Evolutionary conservation across 2,888 invertebrate species (phyloP).

Genomic region (Coecobrya sp.): DNA sequence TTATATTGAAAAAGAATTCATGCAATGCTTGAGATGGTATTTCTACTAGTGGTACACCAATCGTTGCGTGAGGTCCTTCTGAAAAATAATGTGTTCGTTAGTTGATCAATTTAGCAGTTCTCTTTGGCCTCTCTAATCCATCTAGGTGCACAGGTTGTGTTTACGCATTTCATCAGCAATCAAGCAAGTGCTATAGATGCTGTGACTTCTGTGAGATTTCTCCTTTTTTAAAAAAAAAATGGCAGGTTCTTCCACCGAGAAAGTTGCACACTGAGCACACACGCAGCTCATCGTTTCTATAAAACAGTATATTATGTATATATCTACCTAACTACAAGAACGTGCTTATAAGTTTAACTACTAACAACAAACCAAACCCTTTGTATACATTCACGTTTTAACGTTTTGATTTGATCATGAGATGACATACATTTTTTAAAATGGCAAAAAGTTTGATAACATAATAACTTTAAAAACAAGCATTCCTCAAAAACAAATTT

Average conservation of each 20-base stretch:
- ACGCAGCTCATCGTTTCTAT: not conserved
- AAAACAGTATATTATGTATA: not conserved
- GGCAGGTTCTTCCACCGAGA: slow-evolving; percentile 33
- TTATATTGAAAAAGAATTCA: not conserved
- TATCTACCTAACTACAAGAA: too few relatives aligned
- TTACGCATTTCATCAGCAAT: slow-evolving; percentile 30
- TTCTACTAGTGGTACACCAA: not conserved
- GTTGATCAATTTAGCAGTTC: slow-evolving; percentile 67
- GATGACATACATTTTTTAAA: slow-evolving; percentile 25
- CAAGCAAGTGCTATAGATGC: slow-evolving; percentile 30
- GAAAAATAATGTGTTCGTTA: slow-evolving; percentile 79
- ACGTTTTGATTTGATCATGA: slow-evolving; percentile 7
- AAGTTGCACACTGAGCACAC: slow-evolving; percentile 10
- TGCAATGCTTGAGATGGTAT: not conserved
- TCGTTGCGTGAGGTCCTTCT: slow-evolving; percentile 72
- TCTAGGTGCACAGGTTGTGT: slow-evolving; percentile 14
- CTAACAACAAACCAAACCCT: not conserved
- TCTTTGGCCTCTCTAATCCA: slow-evolving; percentile 40
- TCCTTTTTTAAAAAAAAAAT: not conserved
- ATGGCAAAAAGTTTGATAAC: slow-evolving; percentile 10
- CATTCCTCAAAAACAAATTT: slow-evolving; percentile 3
- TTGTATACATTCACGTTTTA: not conserved
- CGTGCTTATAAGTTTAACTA: not conserved
- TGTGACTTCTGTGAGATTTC: slow-evolving; percentile 24
- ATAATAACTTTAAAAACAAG: not conserved